Percentiles rank a stretch among this genome's conserved stretches.
phyloP scores from a whole-genome alignment of 2,113 vertebrate species.

The Gymnocephalus cernua region DNA sequence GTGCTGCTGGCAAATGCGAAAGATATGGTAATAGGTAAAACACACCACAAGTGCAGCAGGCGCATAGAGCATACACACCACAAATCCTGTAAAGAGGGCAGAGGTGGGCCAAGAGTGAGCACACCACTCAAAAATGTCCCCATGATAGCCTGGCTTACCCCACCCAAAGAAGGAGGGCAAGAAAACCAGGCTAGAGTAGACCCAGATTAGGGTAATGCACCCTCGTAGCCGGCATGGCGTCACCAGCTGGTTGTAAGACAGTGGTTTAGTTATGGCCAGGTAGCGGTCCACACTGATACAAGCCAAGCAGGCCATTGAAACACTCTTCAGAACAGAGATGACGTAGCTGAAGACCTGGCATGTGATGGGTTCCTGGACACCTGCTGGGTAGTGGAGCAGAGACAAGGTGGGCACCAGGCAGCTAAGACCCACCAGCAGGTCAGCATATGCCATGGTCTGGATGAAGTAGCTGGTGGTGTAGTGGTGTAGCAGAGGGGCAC shows the following conservation, averaged over 20 bases:
- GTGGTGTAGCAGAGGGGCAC: constrained; percentile 95
- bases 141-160: constrained; percentile 99
- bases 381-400: constrained; percentile 94
- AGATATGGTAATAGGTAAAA: constrained; percentile 99
- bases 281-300: constrained; percentile 98
- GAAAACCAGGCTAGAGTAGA: constrained; percentile 96
- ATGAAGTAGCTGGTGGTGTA: constrained; percentile 99
- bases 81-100: constrained; percentile 96
- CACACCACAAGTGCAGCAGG: constrained; percentile 97
- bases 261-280: constrained; percentile 96
- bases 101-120: constrained; percentile 97
- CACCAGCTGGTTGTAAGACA: constrained; percentile 98
- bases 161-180: constrained; percentile 97
- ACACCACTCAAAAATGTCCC: constrained; percentile 99
- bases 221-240: constrained; percentile 95
- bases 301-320: constrained; percentile 98
- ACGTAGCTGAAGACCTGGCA: constrained; percentile 98
- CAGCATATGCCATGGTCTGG: constrained; percentile 99
- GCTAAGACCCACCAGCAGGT: constrained; percentile 96
- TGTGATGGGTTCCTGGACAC: constrained; percentile 93
- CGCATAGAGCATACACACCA: constrained; percentile 96
- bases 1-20: constrained; percentile 98
- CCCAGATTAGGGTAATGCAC: constrained; percentile 96
- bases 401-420: constrained; percentile 97
- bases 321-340: constrained; percentile 98